Conservation (phyloP, 2,797 vertebrate genomes). For the Tokudaia tokunoshimensis region DNA sequence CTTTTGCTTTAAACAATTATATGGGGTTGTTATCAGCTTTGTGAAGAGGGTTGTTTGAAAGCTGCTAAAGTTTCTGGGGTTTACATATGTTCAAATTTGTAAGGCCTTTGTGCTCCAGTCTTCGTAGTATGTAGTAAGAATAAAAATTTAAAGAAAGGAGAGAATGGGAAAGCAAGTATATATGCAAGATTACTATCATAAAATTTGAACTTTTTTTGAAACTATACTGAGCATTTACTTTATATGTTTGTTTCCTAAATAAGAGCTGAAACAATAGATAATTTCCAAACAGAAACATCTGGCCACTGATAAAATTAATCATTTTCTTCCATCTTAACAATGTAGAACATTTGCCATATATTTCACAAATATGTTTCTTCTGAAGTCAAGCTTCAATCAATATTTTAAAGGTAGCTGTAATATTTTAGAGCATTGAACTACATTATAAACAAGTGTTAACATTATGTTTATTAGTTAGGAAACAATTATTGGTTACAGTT, state of each 20-base stretch:
- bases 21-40: background rate
- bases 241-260: background rate
- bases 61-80: background rate
- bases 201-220: background rate
- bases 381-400: background rate
- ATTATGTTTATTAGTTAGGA: constrained; percentile 33
- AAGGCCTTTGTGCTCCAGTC: background rate
- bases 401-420: background rate
- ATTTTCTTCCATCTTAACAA: background rate
- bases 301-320: background rate
- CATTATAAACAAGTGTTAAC: background rate
- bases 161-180: background rate
- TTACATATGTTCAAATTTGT: constrained; percentile 27
- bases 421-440: background rate
- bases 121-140: constrained; percentile 10
- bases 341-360: background rate
- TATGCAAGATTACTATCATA: background rate
- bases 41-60: constrained; percentile 9
- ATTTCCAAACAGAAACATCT: background rate
- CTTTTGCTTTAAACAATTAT: constrained; percentile 45
- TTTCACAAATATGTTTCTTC: background rate
- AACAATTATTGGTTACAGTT: constrained; percentile 29
- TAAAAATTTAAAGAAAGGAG: background rate
- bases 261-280: background rate
- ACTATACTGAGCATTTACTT: background rate